Percentiles rank a stretch among this genome's conserved stretches.
Evolutionary conservation across 2,113 vertebrate genomes (phyloP).

Genomic region (Solenodon paradoxus): DNA sequence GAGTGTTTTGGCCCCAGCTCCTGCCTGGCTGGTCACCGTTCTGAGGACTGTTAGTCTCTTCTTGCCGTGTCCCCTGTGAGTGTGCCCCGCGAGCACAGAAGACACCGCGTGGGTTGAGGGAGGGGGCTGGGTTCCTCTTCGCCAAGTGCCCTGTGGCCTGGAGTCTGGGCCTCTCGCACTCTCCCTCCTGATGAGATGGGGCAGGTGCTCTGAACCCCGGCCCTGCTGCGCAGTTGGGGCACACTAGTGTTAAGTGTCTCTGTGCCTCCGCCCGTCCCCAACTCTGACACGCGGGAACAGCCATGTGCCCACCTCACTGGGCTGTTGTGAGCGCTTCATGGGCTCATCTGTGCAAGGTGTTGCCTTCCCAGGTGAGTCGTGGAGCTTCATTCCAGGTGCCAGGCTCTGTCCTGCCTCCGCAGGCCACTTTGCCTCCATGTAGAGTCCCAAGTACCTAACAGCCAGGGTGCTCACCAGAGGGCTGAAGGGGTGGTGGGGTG

Average conservation of each 20-base stretch:
- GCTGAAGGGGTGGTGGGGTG: not conserved
- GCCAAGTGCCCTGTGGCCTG: accelerated
- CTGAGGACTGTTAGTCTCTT: not conserved
- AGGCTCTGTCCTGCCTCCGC: not conserved
- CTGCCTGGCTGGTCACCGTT: not conserved
- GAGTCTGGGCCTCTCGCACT: not conserved
- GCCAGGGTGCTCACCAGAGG: not conserved
- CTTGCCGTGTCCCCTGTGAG: too few species aligned
- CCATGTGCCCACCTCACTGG: accelerated
- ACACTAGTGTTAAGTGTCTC: not conserved
- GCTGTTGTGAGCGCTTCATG: not conserved
- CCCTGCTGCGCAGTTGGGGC: too few species aligned
- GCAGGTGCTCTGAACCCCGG: not conserved
- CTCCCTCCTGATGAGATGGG: not conserved
- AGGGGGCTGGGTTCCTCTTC: not conserved
- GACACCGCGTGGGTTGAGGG: accelerated
- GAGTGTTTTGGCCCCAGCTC: not conserved
- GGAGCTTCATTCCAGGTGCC: accelerated
- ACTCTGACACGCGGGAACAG: too few species aligned
- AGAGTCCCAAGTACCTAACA: not conserved
- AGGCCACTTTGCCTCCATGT: not conserved
- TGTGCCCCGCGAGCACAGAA: too few species aligned
- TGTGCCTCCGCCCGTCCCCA: not conserved
- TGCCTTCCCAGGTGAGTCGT: too few species aligned
- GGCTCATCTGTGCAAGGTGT: not conserved